A percentile compares a stretch with the other conserved stretches of the same genome.
Evolutionary conservation across 2,888 invertebrate genomes (phyloP).

Genomic region (Tetranychus truncatus): DNA sequence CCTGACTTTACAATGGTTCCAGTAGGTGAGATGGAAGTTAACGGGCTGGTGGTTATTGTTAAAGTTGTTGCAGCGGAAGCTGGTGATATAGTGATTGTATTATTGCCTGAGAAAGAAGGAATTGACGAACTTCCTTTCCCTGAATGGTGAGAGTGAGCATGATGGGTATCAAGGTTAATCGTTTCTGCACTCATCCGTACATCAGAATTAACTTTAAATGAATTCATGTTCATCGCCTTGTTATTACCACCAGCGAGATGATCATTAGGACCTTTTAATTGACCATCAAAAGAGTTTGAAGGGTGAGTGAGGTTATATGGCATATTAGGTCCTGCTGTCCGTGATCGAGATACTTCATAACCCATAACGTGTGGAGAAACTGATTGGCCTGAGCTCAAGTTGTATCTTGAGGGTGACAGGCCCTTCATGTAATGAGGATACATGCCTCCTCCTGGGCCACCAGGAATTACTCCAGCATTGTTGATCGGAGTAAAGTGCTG

Average conservation of each 20-base stretch:
- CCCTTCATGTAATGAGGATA: neutral
- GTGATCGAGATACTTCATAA: neutral
- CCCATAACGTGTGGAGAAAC: neutral
- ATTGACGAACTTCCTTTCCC: neutral
- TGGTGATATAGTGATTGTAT: neutral
- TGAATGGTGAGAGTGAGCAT: neutral
- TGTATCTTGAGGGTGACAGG: neutral
- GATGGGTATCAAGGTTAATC: neutral
- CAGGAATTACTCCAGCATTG: neutral
- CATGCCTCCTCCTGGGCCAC: neutral
- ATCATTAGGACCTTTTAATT: neutral
- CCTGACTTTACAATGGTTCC: slow-evolving; percentile 6
- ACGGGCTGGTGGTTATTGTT: neutral
- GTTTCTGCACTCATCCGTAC: neutral
- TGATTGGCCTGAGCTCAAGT: neutral
- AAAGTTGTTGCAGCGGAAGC: neutral
- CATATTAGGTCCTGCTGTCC: neutral
- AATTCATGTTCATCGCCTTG: neutral
- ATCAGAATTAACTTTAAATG: neutral
- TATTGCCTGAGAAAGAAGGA: neutral
- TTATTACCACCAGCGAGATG: neutral
- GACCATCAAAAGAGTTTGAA: neutral
- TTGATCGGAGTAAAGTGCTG: neutral
- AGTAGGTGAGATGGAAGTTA: neutral
- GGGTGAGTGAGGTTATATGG: neutral